phyloP scores from a whole-genome alignment of 1,140 invertebrate genomes.

The Halesus radiatus region DNA sequence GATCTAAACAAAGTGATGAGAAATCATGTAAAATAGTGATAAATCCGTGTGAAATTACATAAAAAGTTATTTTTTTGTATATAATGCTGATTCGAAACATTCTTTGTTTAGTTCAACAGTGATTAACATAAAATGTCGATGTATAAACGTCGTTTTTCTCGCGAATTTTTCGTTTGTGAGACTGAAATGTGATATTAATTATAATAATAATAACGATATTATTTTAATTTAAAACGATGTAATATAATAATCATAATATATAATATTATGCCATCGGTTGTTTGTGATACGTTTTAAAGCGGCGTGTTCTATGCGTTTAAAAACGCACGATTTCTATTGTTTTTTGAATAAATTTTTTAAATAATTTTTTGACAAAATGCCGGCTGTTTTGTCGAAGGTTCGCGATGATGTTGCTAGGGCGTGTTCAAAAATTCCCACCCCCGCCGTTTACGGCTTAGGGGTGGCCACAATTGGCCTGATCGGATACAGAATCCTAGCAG shows the following conservation, averaged over 20 bases:
- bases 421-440: constrained; percentile 39
- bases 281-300: background rate
- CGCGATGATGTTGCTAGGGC: constrained; percentile 48
- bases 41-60: too few relatives aligned
- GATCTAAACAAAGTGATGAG: too few relatives aligned
- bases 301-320: background rate
- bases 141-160: background rate
- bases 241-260: background rate
- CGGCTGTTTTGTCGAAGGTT: constrained; percentile 48
- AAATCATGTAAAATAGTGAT: too few relatives aligned
- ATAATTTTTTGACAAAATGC: constrained; percentile 40
- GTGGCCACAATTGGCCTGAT: constrained; percentile 35
- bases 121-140: background rate
- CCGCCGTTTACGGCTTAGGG: constrained; percentile 36
- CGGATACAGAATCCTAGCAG: constrained; percentile 34
- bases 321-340: background rate
- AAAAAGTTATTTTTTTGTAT: too few relatives aligned
- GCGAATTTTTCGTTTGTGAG: background rate
- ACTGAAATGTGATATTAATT: background rate
- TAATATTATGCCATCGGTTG: background rate
- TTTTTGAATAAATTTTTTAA: background rate
- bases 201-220: too few relatives aligned
- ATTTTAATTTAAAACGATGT: background rate
- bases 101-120: background rate
- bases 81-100: constrained; percentile 3